These are phyloP conservation scores for Ruditapes philippinarum DNA, from an alignment of 1,140 invertebrate genomes.

Conservation along the genomic window DNA sequence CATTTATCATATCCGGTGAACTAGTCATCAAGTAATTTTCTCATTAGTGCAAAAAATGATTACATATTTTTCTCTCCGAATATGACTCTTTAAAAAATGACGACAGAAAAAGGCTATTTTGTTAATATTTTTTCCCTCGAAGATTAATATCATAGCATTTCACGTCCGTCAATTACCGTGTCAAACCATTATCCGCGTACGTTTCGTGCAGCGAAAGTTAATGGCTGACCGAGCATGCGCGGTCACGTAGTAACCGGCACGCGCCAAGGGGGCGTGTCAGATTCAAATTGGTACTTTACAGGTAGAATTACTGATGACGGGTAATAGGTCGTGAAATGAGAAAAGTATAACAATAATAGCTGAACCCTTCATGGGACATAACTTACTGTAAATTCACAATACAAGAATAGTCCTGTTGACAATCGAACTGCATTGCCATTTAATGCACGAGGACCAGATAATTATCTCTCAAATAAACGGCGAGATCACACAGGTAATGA, in stretches of 20 bases:
- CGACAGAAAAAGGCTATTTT: conserved; percentile 11
- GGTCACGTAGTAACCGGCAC: conserved; percentile 63
- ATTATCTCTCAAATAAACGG: conserved; percentile 23
- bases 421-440: neutral
- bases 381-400: conserved; percentile 18
- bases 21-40: neutral
- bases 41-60: conserved; percentile 6
- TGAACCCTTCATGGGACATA: neutral
- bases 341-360: conserved; percentile 50
- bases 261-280: conserved; percentile 55
- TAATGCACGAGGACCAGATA: neutral
- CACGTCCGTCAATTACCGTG: conserved; percentile 47
- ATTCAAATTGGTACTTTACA: conserved; percentile 47
- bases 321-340: conserved; percentile 67
- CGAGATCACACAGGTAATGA: neutral
- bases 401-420: conserved; percentile 8
- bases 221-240: conserved; percentile 65
- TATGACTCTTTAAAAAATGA: neutral
- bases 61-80: neutral
- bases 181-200: conserved; percentile 43
- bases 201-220: conserved; percentile 53
- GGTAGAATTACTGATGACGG: conserved; percentile 50
- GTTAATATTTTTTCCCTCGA: conserved; percentile 26
- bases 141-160: conserved; percentile 55
- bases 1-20: neutral